These are phyloP conservation scores for Diogma glabrata DNA, from an alignment of 2,888 invertebrate genomes.

Conservation along the genomic window DNA sequence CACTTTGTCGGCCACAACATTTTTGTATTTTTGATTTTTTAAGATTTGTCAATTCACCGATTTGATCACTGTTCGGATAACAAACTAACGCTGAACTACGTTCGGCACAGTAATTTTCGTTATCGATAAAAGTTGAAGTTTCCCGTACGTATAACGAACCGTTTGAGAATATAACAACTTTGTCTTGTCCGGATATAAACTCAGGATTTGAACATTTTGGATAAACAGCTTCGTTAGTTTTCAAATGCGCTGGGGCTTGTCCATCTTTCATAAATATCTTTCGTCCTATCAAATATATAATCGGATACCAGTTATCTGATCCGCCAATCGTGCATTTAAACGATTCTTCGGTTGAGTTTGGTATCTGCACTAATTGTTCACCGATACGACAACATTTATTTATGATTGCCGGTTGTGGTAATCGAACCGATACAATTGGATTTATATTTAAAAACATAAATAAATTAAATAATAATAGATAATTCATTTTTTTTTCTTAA, in stretches of 20 bases:
- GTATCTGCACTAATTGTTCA: constrained; percentile 39
- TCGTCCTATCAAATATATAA: constrained; percentile 43
- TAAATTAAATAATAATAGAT: no score
- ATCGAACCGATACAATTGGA: no score
- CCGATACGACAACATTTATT: constrained; percentile 45
- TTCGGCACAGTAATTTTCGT: constrained; percentile 57
- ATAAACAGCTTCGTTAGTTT: constrained; percentile 31
- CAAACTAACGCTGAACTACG: constrained; percentile 53
- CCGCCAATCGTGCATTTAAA: constrained; percentile 32
- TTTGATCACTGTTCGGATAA: constrained; percentile 30
- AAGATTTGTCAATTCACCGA: no score
- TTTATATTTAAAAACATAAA: no score
- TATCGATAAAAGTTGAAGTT: constrained; percentile 37
- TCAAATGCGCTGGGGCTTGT: constrained; percentile 35
- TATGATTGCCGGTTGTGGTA: constrained; percentile 32
- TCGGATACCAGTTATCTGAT: constrained; percentile 42
- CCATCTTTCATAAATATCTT: constrained; percentile 27
- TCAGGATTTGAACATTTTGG: constrained; percentile 32
- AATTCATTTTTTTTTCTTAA: no score
- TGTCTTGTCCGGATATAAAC: constrained; percentile 31
- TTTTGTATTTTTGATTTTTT: constrained; percentile 41
- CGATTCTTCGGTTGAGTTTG: constrained; percentile 12
- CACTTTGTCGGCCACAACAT: constrained; percentile 57
- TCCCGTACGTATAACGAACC: constrained; percentile 50
- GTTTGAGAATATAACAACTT: constrained; percentile 46